These are phyloP conservation scores for Cyprinodon variegatus DNA, from an alignment of 2,113 vertebrate species.

Conservation along the genomic window DNA sequence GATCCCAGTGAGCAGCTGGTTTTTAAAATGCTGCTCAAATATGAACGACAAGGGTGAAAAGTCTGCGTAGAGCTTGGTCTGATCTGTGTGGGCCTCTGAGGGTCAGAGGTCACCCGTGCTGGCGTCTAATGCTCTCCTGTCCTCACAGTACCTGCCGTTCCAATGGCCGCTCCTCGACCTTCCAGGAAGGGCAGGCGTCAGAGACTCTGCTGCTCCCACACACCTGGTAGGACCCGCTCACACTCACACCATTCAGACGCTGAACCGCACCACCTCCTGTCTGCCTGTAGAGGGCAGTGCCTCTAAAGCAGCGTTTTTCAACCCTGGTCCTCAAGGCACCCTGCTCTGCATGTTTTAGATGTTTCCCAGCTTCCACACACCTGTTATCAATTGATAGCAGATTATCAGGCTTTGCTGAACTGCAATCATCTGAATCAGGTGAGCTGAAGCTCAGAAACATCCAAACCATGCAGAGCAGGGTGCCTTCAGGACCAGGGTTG, in stretches of 20 bases:
- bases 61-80: no score
- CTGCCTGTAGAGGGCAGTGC: slow-evolving; percentile 6
- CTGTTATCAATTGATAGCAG: no score
- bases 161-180: slow-evolving; percentile 94
- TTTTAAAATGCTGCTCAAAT: neutral
- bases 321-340: no score
- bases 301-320: neutral
- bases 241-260: neutral
- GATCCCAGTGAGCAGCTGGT: neutral
- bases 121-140: neutral
- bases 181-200: slow-evolving; percentile 82
- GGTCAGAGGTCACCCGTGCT: neutral
- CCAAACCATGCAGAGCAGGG: no score
- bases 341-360: neutral
- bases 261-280: neutral
- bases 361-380: no score
- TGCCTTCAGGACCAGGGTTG: no score
- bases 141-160: slow-evolving; percentile 90
- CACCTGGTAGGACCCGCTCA: slow-evolving; percentile 80
- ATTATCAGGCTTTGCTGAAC: no score
- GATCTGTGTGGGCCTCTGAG: neutral
- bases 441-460: no score
- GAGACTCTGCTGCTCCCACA: slow-evolving; percentile 86
- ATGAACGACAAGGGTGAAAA: no score
- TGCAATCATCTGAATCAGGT: no score